Evolutionary conservation across 2,797 vertebrate genomes (phyloP), one percentile per base, ranked within the genome.

Genomic region (Rhincodon typus): DNA sequence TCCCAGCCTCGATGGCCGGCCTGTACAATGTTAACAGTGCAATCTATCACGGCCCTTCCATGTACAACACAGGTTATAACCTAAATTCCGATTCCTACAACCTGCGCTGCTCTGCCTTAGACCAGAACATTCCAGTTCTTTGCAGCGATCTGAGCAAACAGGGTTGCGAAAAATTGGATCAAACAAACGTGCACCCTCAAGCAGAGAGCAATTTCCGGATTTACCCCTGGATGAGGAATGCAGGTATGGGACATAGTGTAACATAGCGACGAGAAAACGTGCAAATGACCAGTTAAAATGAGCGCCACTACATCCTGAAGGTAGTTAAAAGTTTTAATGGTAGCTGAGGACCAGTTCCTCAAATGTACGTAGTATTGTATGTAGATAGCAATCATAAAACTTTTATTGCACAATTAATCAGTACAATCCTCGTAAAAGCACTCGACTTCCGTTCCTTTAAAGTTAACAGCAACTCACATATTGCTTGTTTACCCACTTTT

Each of bases 301-400:
- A 96, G 96, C 94, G 96, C 97, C 96, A 97, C 96, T 96, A 91
- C 97, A 97, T 97, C 97, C 97, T 98, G 97, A 98, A 97, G 97
- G 98, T 95, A 95, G 94, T 95, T 95, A 95, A 95, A 70, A 77
- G 97, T 98, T 98, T 97, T 98, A 98, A 98, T 98, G 98, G 98
- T 98, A 98, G 98, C 97, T 96, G 96, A 97, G 98, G 97, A 98
- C 97, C 98, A 98, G 97, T 98, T 97, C 97, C 96, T 97, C 97
- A 97, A 97, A 97, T 97, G 97, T 97, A 97, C 96, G 94, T 97
- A 97, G 97, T 98, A 98, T 98, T 98, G 98, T 98, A 98, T 98
- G 98, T 98, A 98, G 98, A 98, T 98, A 98, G 98, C 97, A 96
- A 98, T 98, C 98, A 98, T 99, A 98, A 99, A 99, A 98, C 97